Percentiles rank a stretch among this genome's conserved stretches.
Conservation (phyloP, 2,888 invertebrate species). For the Ormyrus nitidulus region DNA sequence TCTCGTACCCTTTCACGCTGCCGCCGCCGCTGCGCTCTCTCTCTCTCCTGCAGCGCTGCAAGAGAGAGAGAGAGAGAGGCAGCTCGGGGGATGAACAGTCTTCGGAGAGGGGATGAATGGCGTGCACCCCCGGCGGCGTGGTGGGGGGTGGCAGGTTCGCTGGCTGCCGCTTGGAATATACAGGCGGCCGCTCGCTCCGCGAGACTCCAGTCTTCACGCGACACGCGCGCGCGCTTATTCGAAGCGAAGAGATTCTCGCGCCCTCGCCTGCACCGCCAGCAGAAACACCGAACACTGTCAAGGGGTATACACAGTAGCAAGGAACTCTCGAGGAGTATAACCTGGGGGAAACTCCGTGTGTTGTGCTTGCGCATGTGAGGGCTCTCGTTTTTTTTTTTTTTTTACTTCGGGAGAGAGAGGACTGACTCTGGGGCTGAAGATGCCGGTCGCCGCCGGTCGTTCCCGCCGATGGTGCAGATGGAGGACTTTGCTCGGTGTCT, state of each 20-base stretch:
- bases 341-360: slow-evolving; percentile 40
- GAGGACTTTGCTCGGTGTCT: slow-evolving; percentile 35
- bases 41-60: too few relatives aligned
- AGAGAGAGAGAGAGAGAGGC: slow-evolving; percentile 16
- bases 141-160: slow-evolving; percentile 31
- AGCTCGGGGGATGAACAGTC: slow-evolving; percentile 46
- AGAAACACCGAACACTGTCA: too few relatives aligned
- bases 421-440: slow-evolving; percentile 8
- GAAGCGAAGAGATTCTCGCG: slow-evolving; percentile 43
- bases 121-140: slow-evolving; percentile 5
- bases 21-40: too few relatives aligned
- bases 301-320: neutral
- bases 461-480: slow-evolving; percentile 10
- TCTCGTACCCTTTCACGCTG: too few relatives aligned
- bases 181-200: slow-evolving; percentile 65
- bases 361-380: slow-evolving; percentile 45
- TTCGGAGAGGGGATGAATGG: slow-evolving; percentile 56
- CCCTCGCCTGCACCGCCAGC: too few relatives aligned
- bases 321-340: slow-evolving; percentile 1
- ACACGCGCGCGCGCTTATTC: slow-evolving; percentile 67
- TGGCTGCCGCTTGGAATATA: slow-evolving; percentile 64
- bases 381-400: neutral
- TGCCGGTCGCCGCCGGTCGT: slow-evolving; percentile 15
- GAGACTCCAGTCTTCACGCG: slow-evolving; percentile 73
- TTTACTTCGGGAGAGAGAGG: neutral